These are phyloP conservation scores for Rapana venosa DNA, from an alignment of 2,888 invertebrate genomes.

Conservation along the genomic window DNA sequence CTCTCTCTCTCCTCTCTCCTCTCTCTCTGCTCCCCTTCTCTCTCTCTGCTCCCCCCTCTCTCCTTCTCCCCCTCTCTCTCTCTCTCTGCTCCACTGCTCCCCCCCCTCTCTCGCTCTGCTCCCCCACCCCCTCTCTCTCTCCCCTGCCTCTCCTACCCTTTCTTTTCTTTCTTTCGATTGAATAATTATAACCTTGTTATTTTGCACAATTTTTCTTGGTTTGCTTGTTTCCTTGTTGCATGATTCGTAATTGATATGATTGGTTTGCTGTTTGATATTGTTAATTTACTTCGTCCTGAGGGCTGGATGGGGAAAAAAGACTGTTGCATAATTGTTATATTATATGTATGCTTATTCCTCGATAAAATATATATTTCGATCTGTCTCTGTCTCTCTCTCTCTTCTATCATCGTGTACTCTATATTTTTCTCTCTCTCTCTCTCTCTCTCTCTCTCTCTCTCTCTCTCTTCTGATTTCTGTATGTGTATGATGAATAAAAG, in stretches of 20 bases:
- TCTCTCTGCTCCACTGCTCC: not conserved
- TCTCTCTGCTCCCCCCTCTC: not conserved
- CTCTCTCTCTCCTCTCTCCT: not conserved
- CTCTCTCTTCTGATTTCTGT: not conserved
- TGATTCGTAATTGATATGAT: too few species aligned
- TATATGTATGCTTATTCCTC: too few species aligned
- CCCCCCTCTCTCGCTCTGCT: not conserved
- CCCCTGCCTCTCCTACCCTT: not conserved
- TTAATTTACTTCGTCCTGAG: too few species aligned
- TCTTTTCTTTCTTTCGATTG: not conserved
- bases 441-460: conserved; percentile 22
- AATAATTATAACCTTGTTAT: too few species aligned
- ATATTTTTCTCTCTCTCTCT: not conserved
- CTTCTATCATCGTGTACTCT: too few species aligned
- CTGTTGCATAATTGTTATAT: too few species aligned
- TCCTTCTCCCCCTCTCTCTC: not conserved
- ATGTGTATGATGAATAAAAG: too few species aligned
- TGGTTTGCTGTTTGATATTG: too few species aligned
- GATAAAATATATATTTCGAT: too few species aligned
- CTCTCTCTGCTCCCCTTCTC: not conserved
- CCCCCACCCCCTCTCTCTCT: conserved; percentile 15
- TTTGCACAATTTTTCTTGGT: too few species aligned
- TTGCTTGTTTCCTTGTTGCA: too few species aligned
- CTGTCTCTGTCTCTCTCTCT: conserved; percentile 19
- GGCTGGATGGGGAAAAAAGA: too few species aligned